Evolutionary conservation across 2,888 invertebrate genomes (phyloP).

Genomic region (Ormyrus nitidulus): DNA sequence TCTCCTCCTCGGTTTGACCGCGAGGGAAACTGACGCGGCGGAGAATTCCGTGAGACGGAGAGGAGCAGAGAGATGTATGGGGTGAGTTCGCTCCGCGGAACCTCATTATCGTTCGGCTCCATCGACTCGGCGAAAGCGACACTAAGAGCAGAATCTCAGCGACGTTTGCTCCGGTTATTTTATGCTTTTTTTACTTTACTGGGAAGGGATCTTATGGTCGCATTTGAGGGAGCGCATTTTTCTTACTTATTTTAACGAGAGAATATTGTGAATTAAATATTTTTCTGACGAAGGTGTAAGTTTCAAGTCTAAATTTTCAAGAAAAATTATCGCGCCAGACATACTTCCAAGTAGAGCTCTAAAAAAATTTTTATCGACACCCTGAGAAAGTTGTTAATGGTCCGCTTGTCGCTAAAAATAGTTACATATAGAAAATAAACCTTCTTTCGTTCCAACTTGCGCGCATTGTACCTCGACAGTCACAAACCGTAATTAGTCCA

Average conservation of each 20-base stretch:
- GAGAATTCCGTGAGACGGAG: background rate
- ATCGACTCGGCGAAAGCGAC: slow-evolving; percentile 2
- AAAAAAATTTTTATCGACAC: slow-evolving; percentile 2
- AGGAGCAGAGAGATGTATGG: too few relatives aligned
- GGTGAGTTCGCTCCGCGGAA: background rate
- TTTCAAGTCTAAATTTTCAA: too few relatives aligned
- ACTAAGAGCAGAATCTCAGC: too few relatives aligned
- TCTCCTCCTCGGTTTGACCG: slow-evolving; percentile 14
- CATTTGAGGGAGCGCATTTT: too few relatives aligned
- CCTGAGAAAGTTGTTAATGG: background rate
- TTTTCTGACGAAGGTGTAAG: too few relatives aligned
- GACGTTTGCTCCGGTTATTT: background rate
- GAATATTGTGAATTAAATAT: too few relatives aligned
- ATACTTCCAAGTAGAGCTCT: background rate
- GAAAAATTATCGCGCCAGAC: background rate
- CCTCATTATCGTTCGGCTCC: slow-evolving; percentile 34
- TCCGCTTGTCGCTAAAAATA: slow-evolving; percentile 27
- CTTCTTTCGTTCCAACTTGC: slow-evolving; percentile 4
- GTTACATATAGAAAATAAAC: slow-evolving; percentile 19
- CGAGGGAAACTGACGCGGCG: slow-evolving; percentile 30
- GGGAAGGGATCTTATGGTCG: too few relatives aligned
- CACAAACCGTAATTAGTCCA: too few relatives aligned
- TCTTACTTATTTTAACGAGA: too few relatives aligned
- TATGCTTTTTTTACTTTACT: background rate
- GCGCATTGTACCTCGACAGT: too few relatives aligned